Evolutionary conservation across 2,113 vertebrate species (phyloP).

Genomic region (Odobenus rosmarus): DNA sequence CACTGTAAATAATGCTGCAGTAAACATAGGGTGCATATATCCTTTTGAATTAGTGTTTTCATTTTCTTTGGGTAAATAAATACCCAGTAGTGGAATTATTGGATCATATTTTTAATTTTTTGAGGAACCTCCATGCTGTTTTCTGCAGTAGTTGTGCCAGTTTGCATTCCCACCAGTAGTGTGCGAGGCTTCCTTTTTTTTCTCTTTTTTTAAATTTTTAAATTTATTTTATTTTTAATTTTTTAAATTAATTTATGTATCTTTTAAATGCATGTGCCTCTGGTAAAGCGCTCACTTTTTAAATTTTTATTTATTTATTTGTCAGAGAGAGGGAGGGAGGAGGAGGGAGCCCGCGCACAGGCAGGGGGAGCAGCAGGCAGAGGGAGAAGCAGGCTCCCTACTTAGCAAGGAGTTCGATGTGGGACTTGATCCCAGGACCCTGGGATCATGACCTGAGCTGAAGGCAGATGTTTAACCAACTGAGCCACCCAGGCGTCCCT

Average conservation of each 20-base stretch:
- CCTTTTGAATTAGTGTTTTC: background rate
- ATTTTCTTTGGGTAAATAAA: background rate
- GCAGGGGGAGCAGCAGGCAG: too few relatives aligned
- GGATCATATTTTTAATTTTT: background rate
- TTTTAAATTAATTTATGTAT: too few relatives aligned
- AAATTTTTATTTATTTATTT: too few relatives aligned
- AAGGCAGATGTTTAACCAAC: background rate
- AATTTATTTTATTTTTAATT: too few relatives aligned
- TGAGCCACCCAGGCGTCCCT: background rate
- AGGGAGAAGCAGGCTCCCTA: too few relatives aligned
- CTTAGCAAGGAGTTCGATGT: too few relatives aligned
- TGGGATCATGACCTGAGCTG: background rate
- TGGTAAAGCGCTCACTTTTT: too few relatives aligned
- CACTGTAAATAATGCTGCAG: background rate
- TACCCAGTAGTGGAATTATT: background rate
- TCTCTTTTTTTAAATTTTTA: too few relatives aligned
- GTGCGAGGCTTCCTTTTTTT: background rate
- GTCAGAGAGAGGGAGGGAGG: too few relatives aligned
- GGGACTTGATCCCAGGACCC: too few relatives aligned
- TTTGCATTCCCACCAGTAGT: background rate
- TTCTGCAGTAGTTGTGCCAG: background rate
- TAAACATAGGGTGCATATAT: background rate
- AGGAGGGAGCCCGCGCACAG: too few relatives aligned
- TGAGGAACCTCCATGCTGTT: background rate
- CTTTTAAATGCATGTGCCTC: too few relatives aligned